Evolutionary conservation across 2,113 vertebrate species (phyloP).

Genomic region (Thinocorus orbignyianus): DNA sequence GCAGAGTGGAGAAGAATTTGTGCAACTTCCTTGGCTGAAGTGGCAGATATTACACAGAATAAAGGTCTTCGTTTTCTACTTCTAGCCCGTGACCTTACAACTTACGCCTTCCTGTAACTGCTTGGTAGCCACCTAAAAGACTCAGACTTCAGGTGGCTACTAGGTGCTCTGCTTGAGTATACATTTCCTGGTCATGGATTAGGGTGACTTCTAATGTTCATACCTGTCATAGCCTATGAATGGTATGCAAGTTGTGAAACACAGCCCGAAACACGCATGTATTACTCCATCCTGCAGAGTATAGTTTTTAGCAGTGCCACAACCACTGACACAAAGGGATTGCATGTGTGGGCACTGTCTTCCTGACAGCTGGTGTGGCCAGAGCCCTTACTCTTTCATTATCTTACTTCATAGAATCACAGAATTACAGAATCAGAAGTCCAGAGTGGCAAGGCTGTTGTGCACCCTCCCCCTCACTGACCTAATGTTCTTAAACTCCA

Average conservation of each 20-base stretch:
- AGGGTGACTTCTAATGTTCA: neutral
- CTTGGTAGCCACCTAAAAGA: neutral
- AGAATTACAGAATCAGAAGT: neutral
- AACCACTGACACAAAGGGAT: neutral
- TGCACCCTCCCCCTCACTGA: neutral
- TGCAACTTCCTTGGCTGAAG: neutral
- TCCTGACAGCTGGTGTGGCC: neutral
- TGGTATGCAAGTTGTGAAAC: fast-evolving
- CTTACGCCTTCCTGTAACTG: neutral
- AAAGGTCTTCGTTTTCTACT: neutral
- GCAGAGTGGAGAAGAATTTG: neutral
- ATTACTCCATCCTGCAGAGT: neutral
- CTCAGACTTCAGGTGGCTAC: fast-evolving
- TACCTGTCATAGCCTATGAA: neutral
- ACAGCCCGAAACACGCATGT: fast-evolving
- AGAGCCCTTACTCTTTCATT: neutral
- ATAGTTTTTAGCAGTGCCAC: fast-evolving
- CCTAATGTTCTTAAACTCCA: neutral
- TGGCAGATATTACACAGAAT: neutral
- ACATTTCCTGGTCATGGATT: neutral
- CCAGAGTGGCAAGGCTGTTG: neutral
- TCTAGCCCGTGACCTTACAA: neutral
- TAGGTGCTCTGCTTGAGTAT: neutral
- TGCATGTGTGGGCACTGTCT: fast-evolving
- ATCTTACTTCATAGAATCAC: neutral